Conservation (phyloP, 2,797 vertebrate genomes). For the Lithobates pipiens region DNA sequence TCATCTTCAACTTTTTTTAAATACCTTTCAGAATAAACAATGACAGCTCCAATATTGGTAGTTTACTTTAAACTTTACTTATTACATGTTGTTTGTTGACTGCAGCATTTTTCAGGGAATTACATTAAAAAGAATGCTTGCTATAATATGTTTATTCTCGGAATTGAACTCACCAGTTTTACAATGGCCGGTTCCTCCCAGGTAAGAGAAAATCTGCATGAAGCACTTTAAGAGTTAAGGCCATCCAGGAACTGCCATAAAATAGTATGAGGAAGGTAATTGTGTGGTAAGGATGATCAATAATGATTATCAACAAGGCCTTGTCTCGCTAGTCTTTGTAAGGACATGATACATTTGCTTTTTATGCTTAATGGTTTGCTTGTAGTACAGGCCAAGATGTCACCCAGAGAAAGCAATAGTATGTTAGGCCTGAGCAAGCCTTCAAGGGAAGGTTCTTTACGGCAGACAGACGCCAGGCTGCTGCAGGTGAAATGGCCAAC, state of each 20-base stretch:
- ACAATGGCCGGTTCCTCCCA: background rate
- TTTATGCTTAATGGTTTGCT: conserved; percentile 56
- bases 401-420: background rate
- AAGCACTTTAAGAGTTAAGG: conserved; percentile 4
- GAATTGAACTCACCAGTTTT: too few relatives aligned
- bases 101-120: too few relatives aligned
- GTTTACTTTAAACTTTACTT: too few relatives aligned
- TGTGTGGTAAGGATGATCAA: conserved; percentile 60
- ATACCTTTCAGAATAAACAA: too few relatives aligned
- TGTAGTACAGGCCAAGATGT: conserved; percentile 35
- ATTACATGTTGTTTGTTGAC: too few relatives aligned
- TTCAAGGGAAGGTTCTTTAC: background rate
- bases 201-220: background rate
- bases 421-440: background rate
- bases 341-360: conserved; percentile 40
- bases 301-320: conserved; percentile 43
- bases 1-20: too few relatives aligned
- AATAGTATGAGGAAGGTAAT: conserved; percentile 51
- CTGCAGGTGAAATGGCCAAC: conserved; percentile 46
- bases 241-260: conserved; percentile 59
- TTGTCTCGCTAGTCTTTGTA: conserved; percentile 6
- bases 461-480: conserved; percentile 36
- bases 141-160: too few relatives aligned
- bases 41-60: too few relatives aligned
- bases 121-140: too few relatives aligned